Base-by-base conservation (phyloP, 2,113 vertebrate species). In the Gallinago paraguaiae region DNA sequence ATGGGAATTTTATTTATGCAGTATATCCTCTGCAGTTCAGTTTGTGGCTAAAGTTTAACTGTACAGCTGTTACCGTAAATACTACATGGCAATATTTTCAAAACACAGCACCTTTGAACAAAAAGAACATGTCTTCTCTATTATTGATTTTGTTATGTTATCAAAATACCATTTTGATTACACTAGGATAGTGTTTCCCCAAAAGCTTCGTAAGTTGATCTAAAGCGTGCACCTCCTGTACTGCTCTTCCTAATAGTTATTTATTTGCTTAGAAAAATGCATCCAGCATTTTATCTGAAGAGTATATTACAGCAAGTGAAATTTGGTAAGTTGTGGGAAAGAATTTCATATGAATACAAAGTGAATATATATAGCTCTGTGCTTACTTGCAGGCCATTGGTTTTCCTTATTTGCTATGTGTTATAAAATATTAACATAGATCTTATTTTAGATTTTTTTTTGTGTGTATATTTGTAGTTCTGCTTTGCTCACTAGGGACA, bases 1-100 rank as follows among this genome's bases (percentile, higher is more conserved):
- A 98, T 98, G 98, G 98, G 98, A 98, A 98, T 98, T 98, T 98
- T 98, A 98, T 98, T 98, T 98, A 98, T 99, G 98, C 98, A 98
- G 97, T 96, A 97, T 97, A 98, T 98, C 97, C 97, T 98, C 97
- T 95, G 94, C 97, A 98, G 97, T 98, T 99, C 97, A 98, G 98
- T 98, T 98, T 98, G 97, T 98, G 98, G 98, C 98, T 98, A 97
- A 98, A 98, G 98, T 98, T 98, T 98, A 98, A 97, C 96, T 90
- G 83, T 98, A 98, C 98, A 98, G 98, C 98, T 98, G 97, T 98
- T 98, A 97, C 96, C 72, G 41, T 98, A 98, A 98, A 98, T 97
- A 97, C 97, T 97, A 97, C 97, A 97, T 97, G 97, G 96, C 96
- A 98, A 97, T 98, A 97, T 98, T 98, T 98, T 98, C 98, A 97